These are phyloP conservation scores for Muscina levida DNA, from an alignment of 2,888 invertebrate species.

Conservation along the genomic window DNA sequence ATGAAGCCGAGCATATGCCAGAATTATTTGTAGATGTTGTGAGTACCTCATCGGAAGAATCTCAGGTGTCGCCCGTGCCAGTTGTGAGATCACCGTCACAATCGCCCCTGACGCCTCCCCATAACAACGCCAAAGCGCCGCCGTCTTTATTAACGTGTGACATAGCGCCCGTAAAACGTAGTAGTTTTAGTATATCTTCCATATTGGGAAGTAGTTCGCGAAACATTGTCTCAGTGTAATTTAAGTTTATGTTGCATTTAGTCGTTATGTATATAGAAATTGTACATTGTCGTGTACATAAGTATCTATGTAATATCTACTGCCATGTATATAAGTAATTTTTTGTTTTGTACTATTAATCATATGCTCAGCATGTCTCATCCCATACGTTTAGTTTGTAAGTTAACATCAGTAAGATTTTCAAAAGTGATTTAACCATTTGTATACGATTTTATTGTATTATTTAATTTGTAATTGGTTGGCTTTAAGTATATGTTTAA, in stretches of 20 bases:
- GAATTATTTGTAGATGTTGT: slow-evolving; percentile 75
- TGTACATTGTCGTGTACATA: too few species aligned
- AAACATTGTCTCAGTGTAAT: slow-evolving; percentile 51
- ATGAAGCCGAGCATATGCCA: slow-evolving; percentile 58
- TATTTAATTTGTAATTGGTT: background rate
- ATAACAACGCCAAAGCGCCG: background rate
- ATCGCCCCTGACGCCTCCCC: slow-evolving; percentile 62
- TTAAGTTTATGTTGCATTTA: too few species aligned
- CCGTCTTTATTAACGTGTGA: slow-evolving; percentile 54
- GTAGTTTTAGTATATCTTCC: slow-evolving; percentile 79
- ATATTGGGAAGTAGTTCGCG: slow-evolving; percentile 71
- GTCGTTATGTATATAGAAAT: too few species aligned
- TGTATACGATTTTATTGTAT: background rate
- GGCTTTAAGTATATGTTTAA: background rate
- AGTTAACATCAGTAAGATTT: background rate
- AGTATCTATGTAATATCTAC: too few species aligned
- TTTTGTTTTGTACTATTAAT: slow-evolving; percentile 21
- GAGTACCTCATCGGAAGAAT: slow-evolving; percentile 68
- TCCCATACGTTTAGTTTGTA: too few species aligned
- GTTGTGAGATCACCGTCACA: background rate
- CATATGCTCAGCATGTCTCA: slow-evolving; percentile 52
- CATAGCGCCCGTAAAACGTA: slow-evolving; percentile 72
- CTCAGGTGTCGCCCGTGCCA: slow-evolving; percentile 61
- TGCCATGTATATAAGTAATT: too few species aligned
- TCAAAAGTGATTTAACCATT: slow-evolving; percentile 6